A percentile compares a stretch with the other conserved stretches of the same genome.
phyloP scores from a whole-genome alignment of 2,113 vertebrate species.

The Callaeas wilsoni region DNA sequence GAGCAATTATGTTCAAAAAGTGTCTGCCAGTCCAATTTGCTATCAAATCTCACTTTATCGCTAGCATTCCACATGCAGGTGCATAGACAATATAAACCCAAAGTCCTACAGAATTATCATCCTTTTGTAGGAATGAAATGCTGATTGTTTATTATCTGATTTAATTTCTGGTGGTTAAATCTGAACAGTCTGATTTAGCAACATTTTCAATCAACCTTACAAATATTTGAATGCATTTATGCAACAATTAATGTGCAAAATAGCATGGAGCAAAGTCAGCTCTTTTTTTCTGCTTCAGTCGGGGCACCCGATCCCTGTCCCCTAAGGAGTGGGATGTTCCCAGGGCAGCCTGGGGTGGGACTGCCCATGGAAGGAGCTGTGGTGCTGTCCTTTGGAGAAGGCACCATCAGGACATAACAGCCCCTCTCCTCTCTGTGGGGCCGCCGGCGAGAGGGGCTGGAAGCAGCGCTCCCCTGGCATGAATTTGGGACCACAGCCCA shows the following conservation, averaged over 20 bases:
- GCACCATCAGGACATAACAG: background rate
- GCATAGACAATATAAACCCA: slow-evolving; percentile 18
- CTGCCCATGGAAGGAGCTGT: background rate
- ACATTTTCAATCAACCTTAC: slow-evolving; percentile 39
- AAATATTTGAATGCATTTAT: slow-evolving; percentile 30
- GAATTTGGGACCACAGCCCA: background rate
- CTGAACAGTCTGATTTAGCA: slow-evolving; percentile 27
- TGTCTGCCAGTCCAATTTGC: slow-evolving; percentile 72
- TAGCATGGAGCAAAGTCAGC: background rate
- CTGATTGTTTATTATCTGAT: slow-evolving; percentile 64
- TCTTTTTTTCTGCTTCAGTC: background rate
- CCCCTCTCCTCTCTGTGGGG: background rate
- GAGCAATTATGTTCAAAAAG: slow-evolving; percentile 71
- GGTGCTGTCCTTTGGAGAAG: background rate
- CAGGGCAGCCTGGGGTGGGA: background rate
- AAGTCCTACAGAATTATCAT: slow-evolving; percentile 27
- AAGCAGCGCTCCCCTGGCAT: background rate
- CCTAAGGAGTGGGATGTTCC: background rate
- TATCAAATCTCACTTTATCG: slow-evolving; percentile 63
- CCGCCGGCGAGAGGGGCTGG: background rate
- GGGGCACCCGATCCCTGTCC: rapidly evolving
- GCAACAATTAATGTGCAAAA: slow-evolving; percentile 5
- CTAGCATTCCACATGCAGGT: slow-evolving; percentile 34
- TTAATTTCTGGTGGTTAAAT: slow-evolving; percentile 51
- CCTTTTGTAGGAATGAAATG: slow-evolving; percentile 25